Evolutionary conservation across 2,797 vertebrate genomes (phyloP), one percentile per base, ranked within the genome.

Genomic region (Sphenopsis melanotis): DNA sequence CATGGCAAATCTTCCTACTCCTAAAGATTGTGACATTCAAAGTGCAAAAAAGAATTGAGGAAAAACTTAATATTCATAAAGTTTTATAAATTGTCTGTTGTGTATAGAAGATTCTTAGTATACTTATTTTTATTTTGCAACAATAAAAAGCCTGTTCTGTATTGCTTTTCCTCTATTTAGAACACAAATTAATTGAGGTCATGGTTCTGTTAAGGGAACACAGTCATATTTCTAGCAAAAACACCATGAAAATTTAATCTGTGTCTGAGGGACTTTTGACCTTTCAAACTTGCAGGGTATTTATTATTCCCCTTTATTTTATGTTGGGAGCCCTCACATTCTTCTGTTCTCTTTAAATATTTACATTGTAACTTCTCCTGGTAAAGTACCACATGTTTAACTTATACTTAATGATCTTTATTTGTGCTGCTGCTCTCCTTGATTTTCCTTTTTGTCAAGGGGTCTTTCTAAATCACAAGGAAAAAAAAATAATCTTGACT

Each of bases 181-280:
- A 91, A 88, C 69, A 86, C 70, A 97, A 95, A 96, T 95, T 96
- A 95, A 95, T 86, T 90, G 94, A 93, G 89, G 82, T 86, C 89
- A 72, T 92, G 55, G 82, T 83, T 96, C 82, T 91, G 47, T 86
- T 93, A 91, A 50, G 63, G 37, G 41, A 94, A 90, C 65, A 68
- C 29, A 70, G 63, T 83, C 79, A 90, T 94, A 91, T 91, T 95
- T 94, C 91, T 76, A 86, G 76, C 13, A 2, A 94, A 97, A 97
- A 90, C 91, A 88, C 50, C 46, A 97, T 97, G 92, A 96, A 97
- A 95, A 91, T 96, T 97, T 97, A 96, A 97, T 97, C 79, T 80
- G 27, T 82, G 50, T 93, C 92, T 96, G 72, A 91, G 82, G 92
- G 61, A 97, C 84, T 95, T 95, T 80, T 96, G 95, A 96, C 95